These are phyloP conservation scores for Amphimedon queenslandica DNA, from an alignment of 37 sponge, comb jelly and placozoan genomes.

Conservation along the genomic window DNA sequence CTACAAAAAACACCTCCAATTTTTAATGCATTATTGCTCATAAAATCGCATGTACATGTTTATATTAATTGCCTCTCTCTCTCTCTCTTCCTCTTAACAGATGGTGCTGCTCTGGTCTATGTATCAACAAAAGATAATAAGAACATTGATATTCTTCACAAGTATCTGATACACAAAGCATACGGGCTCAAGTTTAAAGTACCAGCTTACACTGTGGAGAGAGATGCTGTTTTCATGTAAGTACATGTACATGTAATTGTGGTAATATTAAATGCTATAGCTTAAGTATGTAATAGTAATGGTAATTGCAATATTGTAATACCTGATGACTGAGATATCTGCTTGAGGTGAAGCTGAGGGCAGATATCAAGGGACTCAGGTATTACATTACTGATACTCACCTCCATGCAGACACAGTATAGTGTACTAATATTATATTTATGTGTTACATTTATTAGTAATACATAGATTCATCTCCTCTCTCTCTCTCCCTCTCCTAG, in stretches of 20 bases:
- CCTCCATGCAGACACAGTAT: too few species aligned
- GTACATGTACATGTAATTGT: constrained; percentile 2
- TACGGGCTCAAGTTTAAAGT: constrained; percentile 77
- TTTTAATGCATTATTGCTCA: too few species aligned
- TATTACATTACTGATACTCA: too few species aligned
- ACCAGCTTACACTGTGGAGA: constrained; percentile 86
- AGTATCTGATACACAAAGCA: constrained; percentile 87
- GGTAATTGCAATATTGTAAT: too few species aligned
- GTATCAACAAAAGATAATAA: constrained; percentile 76
- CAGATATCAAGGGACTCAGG: too few species aligned
- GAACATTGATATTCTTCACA: constrained; percentile 77
- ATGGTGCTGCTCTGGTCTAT: constrained; percentile 95
- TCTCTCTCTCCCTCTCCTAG: constrained; percentile 24
- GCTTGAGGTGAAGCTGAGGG: too few species aligned
- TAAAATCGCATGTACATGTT: too few species aligned
- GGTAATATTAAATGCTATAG: background rate
- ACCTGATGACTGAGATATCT: too few species aligned
- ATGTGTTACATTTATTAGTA: background rate
- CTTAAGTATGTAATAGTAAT: constrained; percentile 9
- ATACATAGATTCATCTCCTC: background rate
- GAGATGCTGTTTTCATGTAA: constrained; percentile 94
- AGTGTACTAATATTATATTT: background rate
- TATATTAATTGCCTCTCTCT: too few species aligned
- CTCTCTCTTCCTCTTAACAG: constrained; percentile 45
- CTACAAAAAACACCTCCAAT: too few species aligned